These are phyloP conservation scores for Hylaeus volcanicus DNA, from an alignment of 1,140 invertebrate species.

Conservation along the genomic window DNA sequence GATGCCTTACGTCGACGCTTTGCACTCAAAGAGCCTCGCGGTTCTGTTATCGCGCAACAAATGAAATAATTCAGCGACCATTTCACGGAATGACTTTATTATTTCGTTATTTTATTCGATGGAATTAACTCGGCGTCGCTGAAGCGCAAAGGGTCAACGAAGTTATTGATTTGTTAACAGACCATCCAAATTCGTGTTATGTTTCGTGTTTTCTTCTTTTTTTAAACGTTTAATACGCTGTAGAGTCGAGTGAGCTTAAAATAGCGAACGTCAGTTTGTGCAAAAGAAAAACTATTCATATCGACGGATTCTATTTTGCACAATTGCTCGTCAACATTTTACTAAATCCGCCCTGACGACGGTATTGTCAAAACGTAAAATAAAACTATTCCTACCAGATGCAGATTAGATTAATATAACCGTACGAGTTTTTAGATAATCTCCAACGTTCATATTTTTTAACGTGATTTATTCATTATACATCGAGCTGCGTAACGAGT, in stretches of 20 bases:
- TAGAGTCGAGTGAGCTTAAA: constrained; percentile 49
- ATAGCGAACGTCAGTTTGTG: constrained; percentile 40
- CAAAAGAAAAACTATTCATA: constrained; percentile 43
- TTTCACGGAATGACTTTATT: too few relatives aligned
- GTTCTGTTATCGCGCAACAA: too few relatives aligned
- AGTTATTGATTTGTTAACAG: neutral
- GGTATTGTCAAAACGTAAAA: constrained; percentile 61
- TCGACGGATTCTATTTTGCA: constrained; percentile 55
- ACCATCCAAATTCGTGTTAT: neutral
- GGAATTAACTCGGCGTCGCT: too few relatives aligned
- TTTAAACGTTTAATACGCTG: neutral
- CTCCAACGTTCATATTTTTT: constrained; percentile 75
- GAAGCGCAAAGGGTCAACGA: too few relatives aligned
- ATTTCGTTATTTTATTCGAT: too few relatives aligned
- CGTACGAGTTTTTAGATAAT: constrained; percentile 68
- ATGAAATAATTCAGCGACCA: too few relatives aligned
- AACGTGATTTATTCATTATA: constrained; percentile 59
- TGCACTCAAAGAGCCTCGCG: too few relatives aligned
- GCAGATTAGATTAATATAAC: constrained; percentile 64
- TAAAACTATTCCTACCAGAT: constrained; percentile 70
- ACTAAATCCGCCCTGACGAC: constrained; percentile 73
- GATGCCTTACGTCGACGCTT: neutral
- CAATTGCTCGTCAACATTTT: constrained; percentile 57
- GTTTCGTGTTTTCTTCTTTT: constrained; percentile 7
- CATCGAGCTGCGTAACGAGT: constrained; percentile 50